A percentile compares a stretch with the other conserved stretches of the same genome.
phyloP scores from a whole-genome alignment of 2,888 invertebrate species.

The Oegoconia quadripuncta region DNA sequence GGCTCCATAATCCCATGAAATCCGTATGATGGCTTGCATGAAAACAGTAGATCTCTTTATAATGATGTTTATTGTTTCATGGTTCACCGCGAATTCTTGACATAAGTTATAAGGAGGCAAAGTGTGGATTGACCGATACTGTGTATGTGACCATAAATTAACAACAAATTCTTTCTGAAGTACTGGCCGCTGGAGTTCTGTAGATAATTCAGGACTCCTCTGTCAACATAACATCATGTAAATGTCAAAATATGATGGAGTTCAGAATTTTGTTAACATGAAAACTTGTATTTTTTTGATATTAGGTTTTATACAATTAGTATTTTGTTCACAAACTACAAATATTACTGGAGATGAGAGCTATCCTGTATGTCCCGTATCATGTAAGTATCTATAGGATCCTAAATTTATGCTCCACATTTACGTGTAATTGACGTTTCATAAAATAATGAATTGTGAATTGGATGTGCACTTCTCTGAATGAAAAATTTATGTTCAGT shows the following conservation, averaged over 20 bases:
- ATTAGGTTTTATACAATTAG: slow-evolving; percentile 51
- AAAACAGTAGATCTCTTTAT: no score
- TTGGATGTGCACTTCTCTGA: neutral
- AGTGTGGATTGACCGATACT: no score
- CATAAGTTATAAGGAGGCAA: no score
- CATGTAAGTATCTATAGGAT: slow-evolving; percentile 40
- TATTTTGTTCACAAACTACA: slow-evolving; percentile 34
- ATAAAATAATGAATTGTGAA: no score
- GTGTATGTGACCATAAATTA: no score
- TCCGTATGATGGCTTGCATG: no score
- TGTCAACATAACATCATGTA: neutral
- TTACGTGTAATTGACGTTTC: neutral
- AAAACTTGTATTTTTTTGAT: slow-evolving; percentile 60
- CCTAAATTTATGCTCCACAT: neutral
- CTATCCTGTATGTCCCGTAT: slow-evolving; percentile 41
- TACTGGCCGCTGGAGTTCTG: neutral
- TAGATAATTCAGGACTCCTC: neutral
- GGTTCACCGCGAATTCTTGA: no score
- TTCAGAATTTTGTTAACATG: slow-evolving; percentile 60
- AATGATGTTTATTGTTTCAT: no score
- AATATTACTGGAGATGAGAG: slow-evolving; percentile 44
- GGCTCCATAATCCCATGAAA: no score
- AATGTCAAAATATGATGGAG: slow-evolving; percentile 53
- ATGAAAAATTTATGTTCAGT: slow-evolving; percentile 34
- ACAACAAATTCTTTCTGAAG: no score